Base-by-base conservation (phyloP, 2,888 invertebrate species). In the Meteorus colon region DNA sequence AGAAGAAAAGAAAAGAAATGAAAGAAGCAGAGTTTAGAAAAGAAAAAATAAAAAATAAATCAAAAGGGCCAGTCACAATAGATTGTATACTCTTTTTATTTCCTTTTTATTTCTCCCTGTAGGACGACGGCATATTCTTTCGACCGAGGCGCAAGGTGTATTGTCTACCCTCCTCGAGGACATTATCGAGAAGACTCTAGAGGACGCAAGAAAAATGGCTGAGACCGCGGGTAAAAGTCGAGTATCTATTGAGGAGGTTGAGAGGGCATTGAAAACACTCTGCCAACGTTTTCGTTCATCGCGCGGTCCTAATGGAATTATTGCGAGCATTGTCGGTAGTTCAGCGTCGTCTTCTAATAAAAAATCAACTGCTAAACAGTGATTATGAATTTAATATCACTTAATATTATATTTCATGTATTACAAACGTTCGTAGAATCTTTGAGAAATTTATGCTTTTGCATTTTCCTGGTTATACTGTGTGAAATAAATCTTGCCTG, bases 101-200 rank as follows among this genome's bases (percentile, higher is more conserved):
- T 68, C 75, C 65, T 67, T 29, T 66, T 63, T 70, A 68, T 75
- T 68, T 76, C 68, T 45, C 71, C 37, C 75, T 60, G 41, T 80
- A 85, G 88, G 83, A 72, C 81, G 78, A 31, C 80, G 81, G 34
- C 86, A 86, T 77, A 78, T 82, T 48, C 82, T 88, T 67, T 88
- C 89, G 16, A 77, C 82, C 4, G 82, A 82, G 48, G 88, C 88
- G 4, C 84, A 87, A 76, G 78, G 82, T 27, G 84, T 85, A 70
- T 84, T 88, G 76, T 84, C 85, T 77, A 81, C 84, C 73, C 84
- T 89, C 41, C 80, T 89, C 48, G 85, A 86, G 77, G 87, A 86
- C 81, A 85, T 89, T 79, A 83, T 89, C 79, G 87, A 88, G 81
- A 85, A 88, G 78, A 86, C 86, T 70, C 82, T 89, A 66, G 82